A percentile compares a stretch with the other conserved stretches of the same genome.
Evolutionary conservation across 2,888 invertebrate species (phyloP).

Genomic region (Ormyrus pomaceus): DNA sequence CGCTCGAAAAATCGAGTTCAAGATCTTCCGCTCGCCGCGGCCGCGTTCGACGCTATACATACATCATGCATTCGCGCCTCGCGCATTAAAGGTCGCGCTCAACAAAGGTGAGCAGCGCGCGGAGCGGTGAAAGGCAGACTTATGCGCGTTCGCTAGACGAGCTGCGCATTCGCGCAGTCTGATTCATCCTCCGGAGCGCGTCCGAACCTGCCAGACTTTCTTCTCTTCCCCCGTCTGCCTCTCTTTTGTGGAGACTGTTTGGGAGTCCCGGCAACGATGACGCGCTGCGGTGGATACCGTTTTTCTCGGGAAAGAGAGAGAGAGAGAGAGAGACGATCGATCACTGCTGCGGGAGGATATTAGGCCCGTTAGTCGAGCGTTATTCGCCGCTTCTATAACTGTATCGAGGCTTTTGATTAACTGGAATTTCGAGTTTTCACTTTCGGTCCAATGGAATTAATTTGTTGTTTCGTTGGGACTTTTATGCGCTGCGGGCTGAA

Average conservation of each 20-base stretch:
- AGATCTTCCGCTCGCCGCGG: constrained; percentile 38
- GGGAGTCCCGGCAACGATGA: no score
- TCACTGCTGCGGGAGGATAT: no score
- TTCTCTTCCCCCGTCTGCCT: not conserved
- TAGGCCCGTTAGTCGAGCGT: no score
- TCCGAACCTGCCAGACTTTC: not conserved
- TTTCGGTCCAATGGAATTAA: no score
- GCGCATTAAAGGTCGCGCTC: constrained; percentile 41
- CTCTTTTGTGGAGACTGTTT: not conserved
- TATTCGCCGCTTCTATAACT: no score
- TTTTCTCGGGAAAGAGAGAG: no score
- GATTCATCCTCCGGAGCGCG: not conserved
- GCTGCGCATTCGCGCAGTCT: not conserved
- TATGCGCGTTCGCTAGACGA: not conserved
- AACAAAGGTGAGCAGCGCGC: constrained; percentile 18
- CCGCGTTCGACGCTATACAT: not conserved
- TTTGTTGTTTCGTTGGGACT: no score
- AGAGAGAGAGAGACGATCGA: no score
- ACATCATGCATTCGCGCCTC: constrained; percentile 7
- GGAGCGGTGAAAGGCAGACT: constrained; percentile 18
- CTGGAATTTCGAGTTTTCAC: no score
- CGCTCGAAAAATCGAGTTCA: constrained; percentile 40
- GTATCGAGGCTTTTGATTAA: no score
- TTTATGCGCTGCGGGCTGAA: no score
- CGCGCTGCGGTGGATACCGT: no score